Conservation (phyloP, 64 coral and sea anemone species). For the Montipora sp. region DNA sequence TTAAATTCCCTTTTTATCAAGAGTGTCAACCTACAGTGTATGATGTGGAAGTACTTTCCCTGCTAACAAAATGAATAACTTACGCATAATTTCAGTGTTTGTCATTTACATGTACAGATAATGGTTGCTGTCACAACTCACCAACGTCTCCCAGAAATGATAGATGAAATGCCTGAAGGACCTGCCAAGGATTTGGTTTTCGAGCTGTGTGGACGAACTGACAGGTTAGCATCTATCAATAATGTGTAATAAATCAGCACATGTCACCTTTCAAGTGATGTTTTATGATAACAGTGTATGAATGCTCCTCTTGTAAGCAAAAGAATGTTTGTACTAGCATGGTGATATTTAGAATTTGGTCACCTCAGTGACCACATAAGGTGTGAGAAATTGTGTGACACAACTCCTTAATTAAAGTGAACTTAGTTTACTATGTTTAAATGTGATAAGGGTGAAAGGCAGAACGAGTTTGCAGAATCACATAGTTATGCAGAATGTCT, state of each 20-base stretch:
- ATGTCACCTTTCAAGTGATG: neutral
- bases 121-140: conserved; percentile 64
- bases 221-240: conserved; percentile 35
- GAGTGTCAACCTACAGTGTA: neutral
- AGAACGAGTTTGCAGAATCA: neutral
- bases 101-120: conserved; percentile 22
- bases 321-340: too few relatives aligned
- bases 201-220: neutral
- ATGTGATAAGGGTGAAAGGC: neutral
- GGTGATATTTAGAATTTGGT: too few relatives aligned
- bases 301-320: too few relatives aligned
- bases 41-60: conserved; percentile 23
- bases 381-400: neutral
- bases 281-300: too few relatives aligned
- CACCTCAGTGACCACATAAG: too few relatives aligned
- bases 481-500: neutral
- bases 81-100: neutral
- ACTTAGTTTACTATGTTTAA: neutral
- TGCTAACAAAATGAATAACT: conserved; percentile 18
- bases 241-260: neutral
- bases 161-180: conserved; percentile 45
- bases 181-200: conserved; percentile 43
- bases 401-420: neutral
- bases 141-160: conserved; percentile 38
- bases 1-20: neutral